Evolutionary conservation across 2,113 vertebrate species (phyloP), one percentile per base, ranked within the genome.

Genomic region (Emydocephalus ijimae): DNA sequence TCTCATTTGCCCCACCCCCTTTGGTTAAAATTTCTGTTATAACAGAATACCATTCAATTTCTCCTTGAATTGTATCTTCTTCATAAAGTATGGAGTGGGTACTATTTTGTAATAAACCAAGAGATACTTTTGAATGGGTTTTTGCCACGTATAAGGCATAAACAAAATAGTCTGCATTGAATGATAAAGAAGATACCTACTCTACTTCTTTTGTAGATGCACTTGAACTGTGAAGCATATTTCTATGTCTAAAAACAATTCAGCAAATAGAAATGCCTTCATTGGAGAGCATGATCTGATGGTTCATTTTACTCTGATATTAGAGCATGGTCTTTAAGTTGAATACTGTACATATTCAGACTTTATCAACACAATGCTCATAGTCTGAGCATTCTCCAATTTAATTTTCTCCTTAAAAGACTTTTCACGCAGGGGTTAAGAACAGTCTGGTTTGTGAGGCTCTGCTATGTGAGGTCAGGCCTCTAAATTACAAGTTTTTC

Each of bases 321-420:
- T 45, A 57, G 21, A 2, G 0, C 0, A 23, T 34, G 1, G 45
- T 0, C 29, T 12, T 20, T n/a, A 74, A 43, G 8, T 61, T 26
- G 34, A 86, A 34, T 23, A 12, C 61, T 89, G 87, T 55, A 24
- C 6, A 85, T 57, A 6, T 43, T 89, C 9, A 86, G 57, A 54
- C 20, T 34, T 57, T 88, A 85, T 43, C 29, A 74, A 87, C 23
- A 45, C 24, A 45, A 52, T n/a, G 34, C 34, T 56, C 85, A 56
- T 86, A 86, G 69, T 85, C 23, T 18, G 56, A 2, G 3, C 45
- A 61, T n/a, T 12, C 0, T 0, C 8, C 1, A 86, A 26, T 61
- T 12, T 1, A 0, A 0, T 0, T 0, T 54, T 8, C 0, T 1
- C 57, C 7, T 1, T 1, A 0, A 1, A 0, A 1, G 0, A 92